Conservation (phyloP, 2,797 vertebrate genomes). For the Cyclura pinguis region DNA sequence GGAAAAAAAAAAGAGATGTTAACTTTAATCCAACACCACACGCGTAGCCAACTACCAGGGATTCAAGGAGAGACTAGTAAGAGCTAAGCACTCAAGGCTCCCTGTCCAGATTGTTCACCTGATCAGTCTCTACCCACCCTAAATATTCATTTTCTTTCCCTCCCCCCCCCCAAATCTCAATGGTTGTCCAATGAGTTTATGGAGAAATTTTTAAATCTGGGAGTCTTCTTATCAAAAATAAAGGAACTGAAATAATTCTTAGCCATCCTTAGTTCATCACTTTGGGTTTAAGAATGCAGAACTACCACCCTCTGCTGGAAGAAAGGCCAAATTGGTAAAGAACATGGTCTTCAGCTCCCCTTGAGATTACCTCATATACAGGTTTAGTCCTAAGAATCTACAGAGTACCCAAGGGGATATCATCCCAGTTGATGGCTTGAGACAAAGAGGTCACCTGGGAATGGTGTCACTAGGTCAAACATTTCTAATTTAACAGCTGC, state of each 20-base stretch:
- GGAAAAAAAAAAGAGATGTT: background rate
- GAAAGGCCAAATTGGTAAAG: background rate
- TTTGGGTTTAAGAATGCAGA: constrained; percentile 15
- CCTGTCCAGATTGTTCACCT: background rate
- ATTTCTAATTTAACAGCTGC: rapidly evolving
- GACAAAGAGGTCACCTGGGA: background rate
- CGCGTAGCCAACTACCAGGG: background rate
- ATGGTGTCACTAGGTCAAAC: background rate
- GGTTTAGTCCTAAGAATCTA: background rate
- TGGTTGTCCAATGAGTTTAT: background rate
- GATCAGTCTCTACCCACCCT: no score
- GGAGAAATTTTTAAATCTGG: background rate
- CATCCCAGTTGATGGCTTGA: background rate
- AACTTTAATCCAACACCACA: background rate
- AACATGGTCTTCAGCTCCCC: rapidly evolving
- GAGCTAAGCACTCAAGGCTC: background rate
- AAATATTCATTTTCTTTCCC: no score
- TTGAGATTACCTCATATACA: rapidly evolving
- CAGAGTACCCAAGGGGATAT: background rate
- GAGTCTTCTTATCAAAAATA: background rate
- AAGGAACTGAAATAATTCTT: background rate
- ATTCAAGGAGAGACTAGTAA: background rate
- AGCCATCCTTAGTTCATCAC: background rate
- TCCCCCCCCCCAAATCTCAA: background rate
- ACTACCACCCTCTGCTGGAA: background rate